Evolutionary conservation across 1,140 invertebrate genomes (phyloP).

Genomic region (Chymomyza costata): DNA sequence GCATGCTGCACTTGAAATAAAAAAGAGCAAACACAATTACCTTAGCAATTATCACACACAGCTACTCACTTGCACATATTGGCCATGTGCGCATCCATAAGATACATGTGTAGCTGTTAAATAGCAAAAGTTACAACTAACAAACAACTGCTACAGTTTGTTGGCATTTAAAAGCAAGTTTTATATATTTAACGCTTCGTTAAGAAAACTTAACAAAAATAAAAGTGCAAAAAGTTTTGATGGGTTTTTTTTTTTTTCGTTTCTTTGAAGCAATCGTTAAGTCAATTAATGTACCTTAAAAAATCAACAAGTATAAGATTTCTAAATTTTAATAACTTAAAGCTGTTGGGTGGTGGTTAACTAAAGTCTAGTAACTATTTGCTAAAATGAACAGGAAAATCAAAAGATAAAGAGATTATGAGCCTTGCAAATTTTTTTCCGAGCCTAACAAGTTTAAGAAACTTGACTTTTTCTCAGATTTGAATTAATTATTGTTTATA

Average conservation of each 20-base stretch:
- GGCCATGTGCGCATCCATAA: conserved; percentile 24
- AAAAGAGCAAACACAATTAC: conserved; percentile 9
- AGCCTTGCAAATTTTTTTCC: too few relatives aligned
- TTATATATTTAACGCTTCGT: conserved; percentile 54
- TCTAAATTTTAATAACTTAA: conserved; percentile 35
- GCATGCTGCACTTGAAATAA: conserved; percentile 65
- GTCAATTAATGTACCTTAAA: conserved; percentile 56
- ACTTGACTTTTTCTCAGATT: too few relatives aligned
- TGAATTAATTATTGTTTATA: too few relatives aligned
- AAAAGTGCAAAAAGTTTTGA: conserved; percentile 21
- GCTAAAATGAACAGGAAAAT: too few relatives aligned
- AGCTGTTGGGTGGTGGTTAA: too few relatives aligned
- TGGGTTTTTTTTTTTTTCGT: conserved; percentile 32
- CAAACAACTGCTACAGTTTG: conserved; percentile 45
- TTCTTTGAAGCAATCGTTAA: conserved; percentile 54
- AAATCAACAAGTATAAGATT: conserved; percentile 14
- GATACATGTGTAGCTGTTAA: conserved; percentile 41
- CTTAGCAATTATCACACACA: too few relatives aligned
- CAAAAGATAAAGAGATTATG: too few relatives aligned
- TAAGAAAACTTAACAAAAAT: conserved; percentile 48
- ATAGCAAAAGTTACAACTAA: conserved; percentile 18
- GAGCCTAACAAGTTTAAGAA: too few relatives aligned
- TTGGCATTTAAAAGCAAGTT: conserved; percentile 48
- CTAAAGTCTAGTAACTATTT: too few relatives aligned
- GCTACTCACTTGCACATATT: too few relatives aligned